These are phyloP conservation scores for Drosophila pachea DNA, from an alignment of 1,140 invertebrate species.

Conservation along the genomic window DNA sequence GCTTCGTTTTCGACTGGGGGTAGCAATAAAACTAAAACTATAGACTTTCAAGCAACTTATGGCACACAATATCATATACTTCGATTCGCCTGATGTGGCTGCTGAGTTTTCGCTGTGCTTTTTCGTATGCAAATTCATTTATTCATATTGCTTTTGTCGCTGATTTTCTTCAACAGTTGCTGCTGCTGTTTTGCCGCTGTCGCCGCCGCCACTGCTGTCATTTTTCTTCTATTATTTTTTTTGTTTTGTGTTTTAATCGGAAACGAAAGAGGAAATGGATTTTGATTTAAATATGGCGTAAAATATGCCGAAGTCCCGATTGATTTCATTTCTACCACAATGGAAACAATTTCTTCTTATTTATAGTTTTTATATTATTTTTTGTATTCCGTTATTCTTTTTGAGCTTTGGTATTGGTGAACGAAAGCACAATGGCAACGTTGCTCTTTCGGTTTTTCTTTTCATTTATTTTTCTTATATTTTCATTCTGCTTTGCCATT, in stretches of 20 bases:
- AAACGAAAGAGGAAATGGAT: constrained; percentile 30
- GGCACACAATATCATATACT: constrained; percentile 12
- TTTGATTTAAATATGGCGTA: constrained; percentile 39
- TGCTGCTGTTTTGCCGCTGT: constrained; percentile 22
- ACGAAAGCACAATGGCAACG: constrained; percentile 21
- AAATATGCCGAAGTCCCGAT: constrained; percentile 24
- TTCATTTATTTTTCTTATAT: not conserved
- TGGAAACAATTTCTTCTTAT: constrained; percentile 5
- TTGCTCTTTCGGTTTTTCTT: constrained; percentile 7
- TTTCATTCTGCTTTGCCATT: not conserved
- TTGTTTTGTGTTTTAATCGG: constrained; percentile 24
- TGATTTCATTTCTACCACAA: not conserved
- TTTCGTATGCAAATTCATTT: constrained; percentile 51
- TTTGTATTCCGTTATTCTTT: constrained; percentile 14
- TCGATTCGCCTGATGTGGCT: constrained; percentile 37
- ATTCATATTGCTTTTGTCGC: constrained; percentile 45
- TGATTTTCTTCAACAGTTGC: constrained; percentile 40
- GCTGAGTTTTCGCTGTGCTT: constrained; percentile 45
- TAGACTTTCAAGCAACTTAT: constrained; percentile 33
- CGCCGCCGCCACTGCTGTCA: constrained; percentile 14
- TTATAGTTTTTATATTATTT: not conserved
- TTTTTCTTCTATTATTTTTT: constrained; percentile 17
- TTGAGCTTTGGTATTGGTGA: constrained; percentile 8
- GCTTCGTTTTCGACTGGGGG: constrained; percentile 31
- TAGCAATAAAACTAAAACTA: constrained; percentile 42